Evolutionary conservation across 2,888 invertebrate species (phyloP).

Genomic region (Vanessa cardui): DNA sequence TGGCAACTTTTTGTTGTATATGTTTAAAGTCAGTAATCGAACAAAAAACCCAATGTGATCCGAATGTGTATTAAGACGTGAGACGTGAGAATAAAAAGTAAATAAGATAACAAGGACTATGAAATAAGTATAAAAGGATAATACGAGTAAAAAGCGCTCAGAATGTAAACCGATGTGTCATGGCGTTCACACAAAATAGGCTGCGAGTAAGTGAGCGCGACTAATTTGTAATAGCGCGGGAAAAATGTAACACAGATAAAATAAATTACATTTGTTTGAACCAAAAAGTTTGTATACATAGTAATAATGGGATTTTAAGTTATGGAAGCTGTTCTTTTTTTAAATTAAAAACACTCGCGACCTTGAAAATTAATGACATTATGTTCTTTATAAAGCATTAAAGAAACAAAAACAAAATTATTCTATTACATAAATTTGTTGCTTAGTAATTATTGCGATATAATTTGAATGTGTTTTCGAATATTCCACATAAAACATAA

Average conservation of each 20-base stretch:
- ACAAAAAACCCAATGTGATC: background rate
- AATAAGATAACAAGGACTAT: constrained; percentile 36
- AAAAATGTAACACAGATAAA: constrained; percentile 44
- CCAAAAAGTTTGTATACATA: constrained; percentile 3
- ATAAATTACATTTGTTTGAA: constrained; percentile 12
- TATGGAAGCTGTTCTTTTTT: no score
- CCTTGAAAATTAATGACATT: no score
- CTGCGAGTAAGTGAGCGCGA: constrained; percentile 66
- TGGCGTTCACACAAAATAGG: constrained; percentile 33
- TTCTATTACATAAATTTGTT: no score
- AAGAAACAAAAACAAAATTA: no score
- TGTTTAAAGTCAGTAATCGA: constrained; percentile 5
- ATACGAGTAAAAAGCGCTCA: constrained; percentile 28
- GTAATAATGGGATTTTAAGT: no score
- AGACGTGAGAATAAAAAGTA: constrained; percentile 22
- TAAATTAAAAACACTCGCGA: no score
- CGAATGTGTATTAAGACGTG: constrained; percentile 2
- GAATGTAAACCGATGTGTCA: constrained; percentile 24
- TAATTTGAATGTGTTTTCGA: background rate
- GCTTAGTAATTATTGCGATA: no score
- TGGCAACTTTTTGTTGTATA: constrained; percentile 9
- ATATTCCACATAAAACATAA: background rate
- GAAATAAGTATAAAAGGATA: constrained; percentile 24
- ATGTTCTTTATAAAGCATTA: no score
- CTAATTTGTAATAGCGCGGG: constrained; percentile 74